Conservation (phyloP, 2,888 invertebrate species). For the Athripsodes cinereus region DNA sequence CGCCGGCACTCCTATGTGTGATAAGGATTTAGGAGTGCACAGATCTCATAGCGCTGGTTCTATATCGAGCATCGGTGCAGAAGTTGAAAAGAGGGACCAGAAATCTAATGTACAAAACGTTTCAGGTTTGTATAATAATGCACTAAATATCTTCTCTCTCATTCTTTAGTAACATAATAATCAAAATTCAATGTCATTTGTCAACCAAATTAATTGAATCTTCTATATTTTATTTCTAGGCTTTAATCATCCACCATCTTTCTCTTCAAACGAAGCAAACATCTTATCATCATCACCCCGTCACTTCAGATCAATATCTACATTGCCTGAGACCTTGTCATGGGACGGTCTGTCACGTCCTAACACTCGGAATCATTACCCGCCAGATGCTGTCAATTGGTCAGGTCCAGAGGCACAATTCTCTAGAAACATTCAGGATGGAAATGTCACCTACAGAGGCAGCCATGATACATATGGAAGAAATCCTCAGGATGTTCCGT, state of each 20-base stretch:
- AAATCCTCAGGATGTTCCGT: constrained; percentile 9
- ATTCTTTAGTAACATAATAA: no score
- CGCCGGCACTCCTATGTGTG: constrained; percentile 7
- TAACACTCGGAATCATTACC: constrained; percentile 7
- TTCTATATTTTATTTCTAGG: constrained; percentile 13
- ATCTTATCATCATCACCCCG: constrained; percentile 16
- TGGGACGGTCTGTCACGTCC: constrained; percentile 4
- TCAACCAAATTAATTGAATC: not conserved
- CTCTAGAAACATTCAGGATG: not conserved
- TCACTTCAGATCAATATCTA: constrained; percentile 19
- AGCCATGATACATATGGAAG: constrained; percentile 9
- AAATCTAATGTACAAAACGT: constrained; percentile 24
- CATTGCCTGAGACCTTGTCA: constrained; percentile 14
- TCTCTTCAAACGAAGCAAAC: not conserved
- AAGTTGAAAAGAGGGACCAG: constrained; percentile 17
- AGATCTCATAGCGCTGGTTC: constrained; percentile 26
- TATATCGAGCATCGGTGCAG: constrained; percentile 21
- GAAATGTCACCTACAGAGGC: not conserved
- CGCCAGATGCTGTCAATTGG: constrained; percentile 7
- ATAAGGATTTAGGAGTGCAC: constrained; percentile 16
- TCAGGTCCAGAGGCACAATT: not conserved
- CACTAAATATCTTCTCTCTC: not conserved
- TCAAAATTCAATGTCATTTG: not conserved
- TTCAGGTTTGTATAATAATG: constrained; percentile 19
- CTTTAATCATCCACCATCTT: constrained; percentile 20